These are phyloP conservation scores for Benthosema pterotum DNA, from an alignment of 2,797 vertebrate species.

Conservation along the genomic window DNA sequence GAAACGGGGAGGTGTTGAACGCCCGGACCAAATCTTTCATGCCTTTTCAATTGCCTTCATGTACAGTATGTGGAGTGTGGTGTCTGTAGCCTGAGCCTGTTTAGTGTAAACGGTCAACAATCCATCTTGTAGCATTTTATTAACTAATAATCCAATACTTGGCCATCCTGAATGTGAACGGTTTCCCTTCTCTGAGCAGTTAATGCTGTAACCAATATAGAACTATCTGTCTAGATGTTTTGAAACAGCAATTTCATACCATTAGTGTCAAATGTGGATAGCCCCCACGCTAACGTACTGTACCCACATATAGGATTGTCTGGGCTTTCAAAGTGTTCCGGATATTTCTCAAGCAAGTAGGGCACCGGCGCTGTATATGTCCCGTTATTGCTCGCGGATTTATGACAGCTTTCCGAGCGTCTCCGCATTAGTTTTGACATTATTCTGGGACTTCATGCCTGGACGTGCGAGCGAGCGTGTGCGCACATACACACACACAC, in stretches of 20 bases:
- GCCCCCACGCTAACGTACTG: background rate
- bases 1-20: constrained; percentile 55
- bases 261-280: constrained; percentile 41
- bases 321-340: constrained; percentile 17
- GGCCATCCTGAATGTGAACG: constrained; percentile 41
- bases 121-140: constrained; percentile 46
- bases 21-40: constrained; percentile 71
- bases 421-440: too few relatives aligned
- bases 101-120: constrained; percentile 59
- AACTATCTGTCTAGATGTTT: constrained; percentile 35
- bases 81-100: constrained; percentile 59
- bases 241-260: constrained; percentile 44
- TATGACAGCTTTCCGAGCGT: constrained; percentile 4
- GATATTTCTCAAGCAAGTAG: constrained; percentile 13
- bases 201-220: constrained; percentile 31
- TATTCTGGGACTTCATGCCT: too few relatives aligned
- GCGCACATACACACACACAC: too few relatives aligned
- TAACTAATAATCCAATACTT: constrained; percentile 54
- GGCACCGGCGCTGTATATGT: background rate
- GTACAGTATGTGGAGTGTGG: constrained; percentile 55
- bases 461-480: too few relatives aligned
- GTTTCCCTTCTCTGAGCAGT: constrained; percentile 16
- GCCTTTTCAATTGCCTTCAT: constrained; percentile 65
- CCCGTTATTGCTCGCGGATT: background rate
- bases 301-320: constrained; percentile 5